Evolutionary conservation across 2,113 vertebrate genomes (phyloP).

Genomic region (Gallinago media): DNA sequence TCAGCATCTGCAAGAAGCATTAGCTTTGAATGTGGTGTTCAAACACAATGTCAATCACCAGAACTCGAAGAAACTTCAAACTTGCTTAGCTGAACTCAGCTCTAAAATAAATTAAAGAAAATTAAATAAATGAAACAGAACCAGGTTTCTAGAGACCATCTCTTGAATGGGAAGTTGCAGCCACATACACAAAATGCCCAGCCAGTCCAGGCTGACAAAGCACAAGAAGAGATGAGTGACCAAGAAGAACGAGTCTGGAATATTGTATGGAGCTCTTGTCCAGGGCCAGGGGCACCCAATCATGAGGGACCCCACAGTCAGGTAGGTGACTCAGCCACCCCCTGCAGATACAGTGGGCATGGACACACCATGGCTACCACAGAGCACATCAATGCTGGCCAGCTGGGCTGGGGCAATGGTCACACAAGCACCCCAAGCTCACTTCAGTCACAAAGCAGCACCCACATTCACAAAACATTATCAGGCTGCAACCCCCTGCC

Average conservation of each 20-base stretch:
- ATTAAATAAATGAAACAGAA: conserved; percentile 9
- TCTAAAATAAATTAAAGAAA: not conserved
- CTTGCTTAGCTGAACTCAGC: not conserved
- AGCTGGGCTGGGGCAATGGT: not conserved
- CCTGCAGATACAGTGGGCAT: not conserved
- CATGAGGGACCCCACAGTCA: not conserved
- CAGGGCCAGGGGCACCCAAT: not conserved
- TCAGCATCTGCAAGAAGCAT: conserved; percentile 67
- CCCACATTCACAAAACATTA: not conserved
- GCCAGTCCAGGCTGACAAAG: not conserved
- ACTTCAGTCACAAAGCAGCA: not conserved
- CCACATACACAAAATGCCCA: not conserved
- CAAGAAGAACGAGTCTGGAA: not conserved
- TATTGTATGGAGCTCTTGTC: not conserved
- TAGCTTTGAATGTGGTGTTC: conserved; percentile 53
- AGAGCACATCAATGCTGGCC: not conserved
- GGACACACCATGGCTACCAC: not conserved
- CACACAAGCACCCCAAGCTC: not conserved
- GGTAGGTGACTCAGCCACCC: not conserved
- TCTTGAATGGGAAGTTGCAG: not conserved
- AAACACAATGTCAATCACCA: conserved; percentile 44
- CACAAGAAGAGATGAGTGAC: not conserved
- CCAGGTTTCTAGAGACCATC: not conserved
- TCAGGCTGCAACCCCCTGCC: not conserved
- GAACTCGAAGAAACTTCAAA: conserved; percentile 34